Percentiles rank a stretch among this genome's conserved stretches.
phyloP scores from a whole-genome alignment of 2,113 vertebrate genomes.

The Syrrhaptes paradoxus region DNA sequence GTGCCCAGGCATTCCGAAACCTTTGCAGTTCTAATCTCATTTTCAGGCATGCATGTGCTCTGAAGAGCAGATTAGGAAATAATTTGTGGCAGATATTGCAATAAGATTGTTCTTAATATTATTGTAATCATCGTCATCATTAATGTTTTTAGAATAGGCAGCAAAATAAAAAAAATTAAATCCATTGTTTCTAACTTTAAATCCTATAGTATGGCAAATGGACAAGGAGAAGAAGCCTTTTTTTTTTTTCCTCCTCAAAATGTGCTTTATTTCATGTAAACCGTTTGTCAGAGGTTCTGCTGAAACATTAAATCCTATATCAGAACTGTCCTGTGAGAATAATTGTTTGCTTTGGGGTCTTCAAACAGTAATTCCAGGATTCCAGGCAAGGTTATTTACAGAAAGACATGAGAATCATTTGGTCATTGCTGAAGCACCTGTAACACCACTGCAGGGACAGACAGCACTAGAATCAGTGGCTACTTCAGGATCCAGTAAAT shows the following conservation, averaged over 20 bases:
- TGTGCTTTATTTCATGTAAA: slow-evolving; percentile 62
- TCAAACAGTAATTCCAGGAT: slow-evolving; percentile 71
- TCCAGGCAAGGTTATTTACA: slow-evolving; percentile 77
- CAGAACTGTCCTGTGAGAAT: slow-evolving; percentile 77
- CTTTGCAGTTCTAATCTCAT: neutral
- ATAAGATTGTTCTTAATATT: neutral
- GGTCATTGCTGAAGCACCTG: slow-evolving; percentile 35
- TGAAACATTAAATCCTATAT: slow-evolving; percentile 72
- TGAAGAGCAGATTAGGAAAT: neutral
- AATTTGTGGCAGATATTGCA: neutral
- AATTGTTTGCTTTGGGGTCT: slow-evolving; percentile 79
- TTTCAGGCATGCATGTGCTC: neutral
- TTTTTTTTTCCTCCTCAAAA: neutral
- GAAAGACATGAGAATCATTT: slow-evolving; percentile 66
- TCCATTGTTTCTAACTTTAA: neutral
- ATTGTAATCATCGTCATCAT: neutral
- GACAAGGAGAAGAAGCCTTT: neutral
- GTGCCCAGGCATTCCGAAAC: neutral
- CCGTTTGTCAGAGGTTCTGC: slow-evolving; percentile 69
- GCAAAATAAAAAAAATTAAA: neutral
- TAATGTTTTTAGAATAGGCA: neutral
- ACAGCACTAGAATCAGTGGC: neutral
- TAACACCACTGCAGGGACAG: slow-evolving; percentile 29
- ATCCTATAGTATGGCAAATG: neutral
- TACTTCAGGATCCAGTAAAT: slow-evolving; percentile 1